These are phyloP conservation scores for Leptinotarsa defecta DNA, from an alignment of 1,140 invertebrate species.

Conservation along the genomic window DNA sequence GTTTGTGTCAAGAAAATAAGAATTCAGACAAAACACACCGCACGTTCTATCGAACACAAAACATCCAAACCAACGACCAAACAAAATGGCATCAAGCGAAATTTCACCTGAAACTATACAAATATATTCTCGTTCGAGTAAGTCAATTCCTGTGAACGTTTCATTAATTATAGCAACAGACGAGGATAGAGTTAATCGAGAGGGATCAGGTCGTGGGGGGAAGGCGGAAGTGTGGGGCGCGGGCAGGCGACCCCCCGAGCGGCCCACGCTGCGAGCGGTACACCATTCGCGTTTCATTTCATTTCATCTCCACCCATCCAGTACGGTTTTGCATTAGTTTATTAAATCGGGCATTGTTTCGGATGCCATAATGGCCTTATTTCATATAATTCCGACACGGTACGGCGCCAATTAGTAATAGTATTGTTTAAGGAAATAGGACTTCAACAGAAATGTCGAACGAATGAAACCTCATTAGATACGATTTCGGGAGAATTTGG, in stretches of 20 bases:
- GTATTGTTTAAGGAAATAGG: constrained; percentile 14
- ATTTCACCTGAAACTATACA: no score
- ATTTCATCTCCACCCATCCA: constrained; percentile 49
- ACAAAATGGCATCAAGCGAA: no score
- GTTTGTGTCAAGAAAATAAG: no score
- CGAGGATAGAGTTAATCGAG: constrained; percentile 40
- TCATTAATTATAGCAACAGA: constrained; percentile 44
- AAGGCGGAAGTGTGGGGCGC: background rate
- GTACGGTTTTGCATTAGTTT: constrained; percentile 51
- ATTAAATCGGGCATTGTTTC: constrained; percentile 50
- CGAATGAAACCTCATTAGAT: no score
- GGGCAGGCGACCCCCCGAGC: constrained; percentile 26
- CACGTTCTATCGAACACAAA: background rate
- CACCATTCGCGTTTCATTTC: constrained; percentile 44
- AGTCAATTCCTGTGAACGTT: constrained; percentile 42
- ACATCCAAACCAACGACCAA: background rate
- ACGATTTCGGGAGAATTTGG: no score
- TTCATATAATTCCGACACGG: constrained; percentile 27
- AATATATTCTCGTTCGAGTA: background rate
- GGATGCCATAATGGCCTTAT: constrained; percentile 34
- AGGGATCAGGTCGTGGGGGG: background rate
- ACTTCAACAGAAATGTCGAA: background rate
- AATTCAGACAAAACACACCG: background rate
- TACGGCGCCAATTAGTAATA: constrained; percentile 17
- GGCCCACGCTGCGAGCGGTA: constrained; percentile 42